Evolutionary conservation across 1,140 invertebrate species (phyloP), one percentile per base, ranked within the genome.

Genomic region (Drosophila parvula): DNA sequence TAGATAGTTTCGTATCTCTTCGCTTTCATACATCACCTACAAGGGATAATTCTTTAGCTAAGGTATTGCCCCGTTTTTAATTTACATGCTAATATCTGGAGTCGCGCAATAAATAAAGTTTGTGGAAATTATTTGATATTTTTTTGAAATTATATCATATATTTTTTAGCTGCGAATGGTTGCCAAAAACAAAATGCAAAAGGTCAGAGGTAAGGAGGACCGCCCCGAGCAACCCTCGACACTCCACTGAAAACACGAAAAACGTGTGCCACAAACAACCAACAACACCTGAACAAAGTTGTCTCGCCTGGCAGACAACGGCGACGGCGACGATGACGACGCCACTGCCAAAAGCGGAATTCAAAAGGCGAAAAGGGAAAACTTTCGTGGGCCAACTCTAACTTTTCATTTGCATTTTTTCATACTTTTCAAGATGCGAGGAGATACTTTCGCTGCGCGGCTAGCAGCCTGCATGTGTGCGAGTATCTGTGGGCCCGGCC

Each of bases 201-300:
- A 86, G 83, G 79, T 81, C 83, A 86, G 83, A 86, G 83, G 83
- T 80, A 53, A 78, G 68, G 71, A 55, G 81, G 64, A 74, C 58
- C 41, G 57, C 58, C 45, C 30, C 30, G 44, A 53, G 62, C 73
- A 34, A 30, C 34, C 50, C 68, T 70, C 74, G 74, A 64, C 74
- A 81, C 81, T 85, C 67, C 18, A 73, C 47, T 56, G 67, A 75
- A 60, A 59, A 74, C 56, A 62, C 45, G 43, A 40, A 43, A 63
- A 69, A 64, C 81, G 56, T 74, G 82, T 68, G 78, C 57, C 79
- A 62, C 68, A 80, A 85, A 75, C 56, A 73, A 79, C 58, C 48
- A 74, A 81, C 43, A 85, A 63, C 75, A 78, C 78, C 82, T 81
- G 75, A 85, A 78, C 62, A 82, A 86, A 88, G 70, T 86, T 82